A percentile compares a stretch with the other conserved stretches of the same genome.
Evolutionary conservation across 2,797 vertebrate species (phyloP).

Genomic region (Crenuchus spilurus): DNA sequence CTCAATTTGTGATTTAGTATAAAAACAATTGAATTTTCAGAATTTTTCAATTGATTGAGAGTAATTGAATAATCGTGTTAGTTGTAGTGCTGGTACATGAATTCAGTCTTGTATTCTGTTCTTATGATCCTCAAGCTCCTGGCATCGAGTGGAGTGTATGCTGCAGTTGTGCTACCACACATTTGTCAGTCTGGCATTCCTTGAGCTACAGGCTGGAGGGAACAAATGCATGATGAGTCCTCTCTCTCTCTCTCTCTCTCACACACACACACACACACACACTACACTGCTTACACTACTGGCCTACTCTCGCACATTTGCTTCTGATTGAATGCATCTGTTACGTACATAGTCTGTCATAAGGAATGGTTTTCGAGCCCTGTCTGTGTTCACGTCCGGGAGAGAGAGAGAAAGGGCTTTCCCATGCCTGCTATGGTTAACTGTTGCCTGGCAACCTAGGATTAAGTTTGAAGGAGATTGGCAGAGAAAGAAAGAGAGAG

Average conservation of each 20-base stretch:
- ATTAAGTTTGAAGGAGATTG: constrained; percentile 40
- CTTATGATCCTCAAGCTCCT: neutral
- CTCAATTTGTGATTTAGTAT: no score
- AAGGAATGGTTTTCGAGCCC: neutral
- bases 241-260: no score
- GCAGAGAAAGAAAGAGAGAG: constrained; percentile 29
- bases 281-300: neutral
- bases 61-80: no score
- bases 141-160: neutral
- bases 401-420: constrained; percentile 46
- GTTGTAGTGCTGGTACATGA: no score
- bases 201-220: neutral
- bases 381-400: constrained; percentile 13
- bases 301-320: neutral
- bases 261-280: no score
- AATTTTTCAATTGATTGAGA: no score
- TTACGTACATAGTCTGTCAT: constrained; percentile 17
- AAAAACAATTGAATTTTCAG: no score
- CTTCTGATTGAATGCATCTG: constrained; percentile 27
- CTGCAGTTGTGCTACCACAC: neutral
- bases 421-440: constrained; percentile 43
- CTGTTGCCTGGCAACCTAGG: constrained; percentile 58
- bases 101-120: neutral
- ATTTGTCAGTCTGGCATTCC: neutral
- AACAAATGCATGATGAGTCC: no score